Evolutionary conservation across 2,797 vertebrate genomes (phyloP).

Genomic region (Phoebastria nigripes): DNA sequence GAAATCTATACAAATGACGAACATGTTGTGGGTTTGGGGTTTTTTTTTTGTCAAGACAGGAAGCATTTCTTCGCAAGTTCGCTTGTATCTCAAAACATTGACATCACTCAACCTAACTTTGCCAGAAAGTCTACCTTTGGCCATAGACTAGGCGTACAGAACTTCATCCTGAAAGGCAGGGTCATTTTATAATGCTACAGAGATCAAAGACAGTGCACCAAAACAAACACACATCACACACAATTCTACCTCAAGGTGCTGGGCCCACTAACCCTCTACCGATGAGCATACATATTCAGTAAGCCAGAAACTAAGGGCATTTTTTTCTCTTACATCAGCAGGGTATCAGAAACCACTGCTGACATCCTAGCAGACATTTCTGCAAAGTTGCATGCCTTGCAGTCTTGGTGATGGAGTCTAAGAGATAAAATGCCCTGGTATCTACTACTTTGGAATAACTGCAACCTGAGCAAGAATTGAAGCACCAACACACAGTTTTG

Average conservation of each 20-base stretch:
- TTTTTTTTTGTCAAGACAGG: neutral
- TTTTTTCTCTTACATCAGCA: neutral
- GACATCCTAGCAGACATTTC: neutral
- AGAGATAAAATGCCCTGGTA: neutral
- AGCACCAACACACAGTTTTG: neutral
- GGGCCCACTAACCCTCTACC: neutral
- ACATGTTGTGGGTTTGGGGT: too few species aligned
- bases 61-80: neutral
- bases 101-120: neutral
- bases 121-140: neutral
- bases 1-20: neutral
- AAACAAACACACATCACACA: rapidly evolving
- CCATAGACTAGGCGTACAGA: neutral
- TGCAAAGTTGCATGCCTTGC: neutral
- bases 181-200: neutral
- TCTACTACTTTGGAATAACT: rapidly evolving
- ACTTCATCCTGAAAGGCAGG: neutral
- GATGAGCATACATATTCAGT: too few species aligned
- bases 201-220: neutral
- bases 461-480: neutral
- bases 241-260: neutral
- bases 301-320: neutral
- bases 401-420: neutral
- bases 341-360: neutral
- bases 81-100: neutral